phyloP scores from a whole-genome alignment of 92 coral and sea anemone genomes.

The Heteractis magnifica region DNA sequence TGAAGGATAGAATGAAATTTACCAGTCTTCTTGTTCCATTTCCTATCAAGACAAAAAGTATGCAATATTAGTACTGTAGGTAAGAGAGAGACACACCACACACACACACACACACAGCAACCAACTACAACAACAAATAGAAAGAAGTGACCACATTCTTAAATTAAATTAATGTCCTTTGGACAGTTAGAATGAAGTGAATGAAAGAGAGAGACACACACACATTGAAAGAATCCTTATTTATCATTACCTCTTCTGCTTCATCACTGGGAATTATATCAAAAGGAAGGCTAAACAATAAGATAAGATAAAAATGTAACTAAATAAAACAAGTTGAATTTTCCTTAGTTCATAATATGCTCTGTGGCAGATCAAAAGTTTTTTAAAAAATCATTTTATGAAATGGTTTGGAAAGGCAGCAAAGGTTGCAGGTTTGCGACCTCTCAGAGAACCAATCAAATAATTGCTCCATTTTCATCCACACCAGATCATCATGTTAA shows the following conservation, averaged over 20 bases:
- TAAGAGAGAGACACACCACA: neutral
- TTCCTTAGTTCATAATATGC: neutral
- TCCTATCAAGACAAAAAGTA: slow-evolving; percentile 10
- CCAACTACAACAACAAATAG: no score
- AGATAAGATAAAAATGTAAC: neutral
- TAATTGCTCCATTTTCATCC: no score
- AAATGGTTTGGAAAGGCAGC: no score
- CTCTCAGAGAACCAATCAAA: no score
- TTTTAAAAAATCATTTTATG: no score
- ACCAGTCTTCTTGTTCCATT: slow-evolving; percentile 72
- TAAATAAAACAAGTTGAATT: neutral
- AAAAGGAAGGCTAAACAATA: slow-evolving; percentile 62
- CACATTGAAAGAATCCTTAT: neutral
- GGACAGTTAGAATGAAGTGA: neutral
- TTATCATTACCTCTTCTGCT: slow-evolving; percentile 69
- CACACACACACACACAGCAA: neutral
- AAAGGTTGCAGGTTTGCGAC: no score
- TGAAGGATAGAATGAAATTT: neutral
- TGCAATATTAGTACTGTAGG: neutral
- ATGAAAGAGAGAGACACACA: neutral
- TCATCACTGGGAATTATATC: slow-evolving; percentile 72
- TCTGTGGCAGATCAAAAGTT: neutral
- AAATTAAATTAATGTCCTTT: no score
- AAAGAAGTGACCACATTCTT: no score
- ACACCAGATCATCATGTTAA: no score